Percentiles rank a stretch among this genome's conserved stretches.
Conservation (phyloP, 2,113 vertebrate genomes). For the Carettochelys insculpta region DNA sequence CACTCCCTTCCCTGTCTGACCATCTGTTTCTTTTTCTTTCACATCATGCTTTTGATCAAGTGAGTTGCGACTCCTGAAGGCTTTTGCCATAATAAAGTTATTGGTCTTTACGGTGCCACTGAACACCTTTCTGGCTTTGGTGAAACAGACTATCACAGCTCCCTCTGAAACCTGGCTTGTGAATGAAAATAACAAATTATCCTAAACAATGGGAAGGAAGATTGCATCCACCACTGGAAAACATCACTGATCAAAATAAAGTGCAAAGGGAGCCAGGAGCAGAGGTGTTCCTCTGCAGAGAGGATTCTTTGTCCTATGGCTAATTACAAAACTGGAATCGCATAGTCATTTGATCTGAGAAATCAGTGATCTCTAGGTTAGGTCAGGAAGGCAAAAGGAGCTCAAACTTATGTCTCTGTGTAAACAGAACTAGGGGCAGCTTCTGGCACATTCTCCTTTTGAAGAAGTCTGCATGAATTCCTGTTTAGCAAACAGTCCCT, state of each 20-base stretch:
- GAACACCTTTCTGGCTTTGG: no score
- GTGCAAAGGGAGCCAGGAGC: neutral
- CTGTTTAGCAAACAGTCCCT: accelerated
- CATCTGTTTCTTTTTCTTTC: no score
- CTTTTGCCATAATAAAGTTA: no score
- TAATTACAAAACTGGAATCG: neutral
- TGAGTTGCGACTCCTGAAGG: no score
- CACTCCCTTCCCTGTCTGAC: no score
- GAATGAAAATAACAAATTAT: neutral
- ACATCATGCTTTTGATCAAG: no score
- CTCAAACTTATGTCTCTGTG: neutral
- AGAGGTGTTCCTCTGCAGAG: neutral
- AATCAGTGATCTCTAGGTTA: neutral
- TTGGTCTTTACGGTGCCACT: no score
- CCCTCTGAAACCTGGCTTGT: neutral
- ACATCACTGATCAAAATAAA: neutral
- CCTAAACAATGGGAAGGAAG: neutral
- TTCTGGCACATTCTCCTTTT: neutral
- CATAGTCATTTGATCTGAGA: neutral
- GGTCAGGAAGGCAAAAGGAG: neutral
- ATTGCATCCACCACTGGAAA: neutral
- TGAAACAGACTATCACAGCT: no score
- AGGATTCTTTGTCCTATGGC: neutral
- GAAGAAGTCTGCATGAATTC: neutral
- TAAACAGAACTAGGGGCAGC: no score